Percentiles rank a stretch among this genome's conserved stretches.
Evolutionary conservation across 2,888 invertebrate species (phyloP).

Genomic region (Calameuta filiformis): DNA sequence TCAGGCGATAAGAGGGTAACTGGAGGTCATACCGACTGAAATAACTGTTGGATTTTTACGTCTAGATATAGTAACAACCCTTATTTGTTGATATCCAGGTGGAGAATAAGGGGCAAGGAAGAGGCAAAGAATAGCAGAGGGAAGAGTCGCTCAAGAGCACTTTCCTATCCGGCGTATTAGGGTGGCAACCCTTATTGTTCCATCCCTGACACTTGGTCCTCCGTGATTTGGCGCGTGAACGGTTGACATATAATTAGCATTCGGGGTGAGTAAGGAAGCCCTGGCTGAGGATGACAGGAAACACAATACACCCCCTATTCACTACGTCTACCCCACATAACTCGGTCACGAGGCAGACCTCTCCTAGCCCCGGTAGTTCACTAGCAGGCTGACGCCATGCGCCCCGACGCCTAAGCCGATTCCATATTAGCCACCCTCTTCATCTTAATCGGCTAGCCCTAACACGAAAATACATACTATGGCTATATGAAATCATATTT

Average conservation of each 20-base stretch:
- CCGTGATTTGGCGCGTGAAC: slow-evolving; percentile 40
- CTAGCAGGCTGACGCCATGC: slow-evolving; percentile 16
- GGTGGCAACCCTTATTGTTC: slow-evolving; percentile 41
- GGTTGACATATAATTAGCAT: slow-evolving; percentile 64
- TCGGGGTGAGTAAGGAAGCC: slow-evolving; percentile 55
- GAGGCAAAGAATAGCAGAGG: background rate
- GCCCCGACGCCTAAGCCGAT: slow-evolving; percentile 47
- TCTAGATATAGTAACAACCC: background rate
- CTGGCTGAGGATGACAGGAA: slow-evolving; percentile 62
- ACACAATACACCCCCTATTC: slow-evolving; percentile 53
- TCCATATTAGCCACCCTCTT: slow-evolving; percentile 36
- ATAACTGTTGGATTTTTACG: background rate
- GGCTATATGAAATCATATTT: background rate
- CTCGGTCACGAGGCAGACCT: slow-evolving; percentile 49
- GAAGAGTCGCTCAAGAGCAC: background rate
- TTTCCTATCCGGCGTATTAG: slow-evolving; percentile 3
- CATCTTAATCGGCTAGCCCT: background rate
- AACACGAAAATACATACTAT: background rate
- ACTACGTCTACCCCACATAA: slow-evolving; percentile 44
- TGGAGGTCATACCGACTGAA: background rate
- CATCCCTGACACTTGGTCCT: slow-evolving; percentile 42
- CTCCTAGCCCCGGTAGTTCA: slow-evolving; percentile 12
- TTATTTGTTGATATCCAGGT: background rate
- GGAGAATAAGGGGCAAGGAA: background rate
- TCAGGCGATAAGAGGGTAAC: slow-evolving; percentile 49